Percentiles rank a stretch among this genome's conserved stretches.
Evolutionary conservation across 2,888 invertebrate genomes (phyloP).

Genomic region (Beris morrisii): DNA sequence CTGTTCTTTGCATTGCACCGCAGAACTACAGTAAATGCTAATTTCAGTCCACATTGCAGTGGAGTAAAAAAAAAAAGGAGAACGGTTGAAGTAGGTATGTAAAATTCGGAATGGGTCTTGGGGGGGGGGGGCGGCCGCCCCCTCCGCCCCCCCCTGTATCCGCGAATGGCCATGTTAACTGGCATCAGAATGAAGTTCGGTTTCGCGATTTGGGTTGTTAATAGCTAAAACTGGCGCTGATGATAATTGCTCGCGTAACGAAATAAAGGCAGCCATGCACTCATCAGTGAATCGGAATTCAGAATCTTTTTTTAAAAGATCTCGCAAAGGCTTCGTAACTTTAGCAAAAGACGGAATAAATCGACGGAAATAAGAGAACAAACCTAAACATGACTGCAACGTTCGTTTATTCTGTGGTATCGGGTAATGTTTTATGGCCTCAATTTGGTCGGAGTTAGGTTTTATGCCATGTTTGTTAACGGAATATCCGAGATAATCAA

Average conservation of each 20-base stretch:
- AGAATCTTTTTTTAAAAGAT: constrained; percentile 39
- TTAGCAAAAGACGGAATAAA: constrained; percentile 37
- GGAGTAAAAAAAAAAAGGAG: too few relatives aligned
- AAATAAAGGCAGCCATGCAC: constrained; percentile 28
- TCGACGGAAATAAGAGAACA: constrained; percentile 38
- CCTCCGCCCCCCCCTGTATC: too few relatives aligned
- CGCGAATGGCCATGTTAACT: too few relatives aligned
- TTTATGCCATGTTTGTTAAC: neutral
- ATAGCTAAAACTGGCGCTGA: constrained; percentile 43
- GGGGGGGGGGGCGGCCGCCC: too few relatives aligned
- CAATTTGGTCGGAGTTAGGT: neutral
- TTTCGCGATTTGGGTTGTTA: constrained; percentile 42
- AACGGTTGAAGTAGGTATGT: too few relatives aligned
- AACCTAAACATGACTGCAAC: constrained; percentile 37
- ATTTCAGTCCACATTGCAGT: too few relatives aligned
- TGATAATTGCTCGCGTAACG: constrained; percentile 31
- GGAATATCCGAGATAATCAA: constrained; percentile 2
- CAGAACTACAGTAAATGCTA: too few relatives aligned
- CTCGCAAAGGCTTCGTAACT: constrained; percentile 45
- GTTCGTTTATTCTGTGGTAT: constrained; percentile 11
- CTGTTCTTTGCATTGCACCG: too few relatives aligned
- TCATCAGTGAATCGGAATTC: constrained; percentile 30
- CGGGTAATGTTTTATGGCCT: constrained; percentile 14
- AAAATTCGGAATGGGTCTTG: too few relatives aligned
- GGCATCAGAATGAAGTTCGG: constrained; percentile 47